Evolutionary conservation across 2,888 invertebrate species (phyloP).

Genomic region (Rotaria socialis): DNA sequence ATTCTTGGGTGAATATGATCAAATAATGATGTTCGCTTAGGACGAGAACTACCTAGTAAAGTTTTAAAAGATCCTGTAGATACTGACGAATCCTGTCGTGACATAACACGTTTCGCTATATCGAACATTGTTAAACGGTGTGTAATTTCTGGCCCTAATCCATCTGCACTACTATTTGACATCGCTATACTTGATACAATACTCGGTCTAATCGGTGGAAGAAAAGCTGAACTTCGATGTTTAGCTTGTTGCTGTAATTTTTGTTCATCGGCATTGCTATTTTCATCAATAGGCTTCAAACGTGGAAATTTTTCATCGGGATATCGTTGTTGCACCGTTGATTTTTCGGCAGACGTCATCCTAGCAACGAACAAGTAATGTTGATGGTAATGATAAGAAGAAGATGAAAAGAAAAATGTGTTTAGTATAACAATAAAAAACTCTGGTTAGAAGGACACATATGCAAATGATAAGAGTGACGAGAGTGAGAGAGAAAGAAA

Average conservation of each 20-base stretch:
- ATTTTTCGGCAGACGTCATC: background rate
- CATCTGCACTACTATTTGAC: background rate
- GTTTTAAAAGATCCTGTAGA: background rate
- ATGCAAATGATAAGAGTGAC: background rate
- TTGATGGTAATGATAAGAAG: background rate
- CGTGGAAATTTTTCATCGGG: background rate
- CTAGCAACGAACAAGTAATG: background rate
- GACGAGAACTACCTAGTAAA: background rate
- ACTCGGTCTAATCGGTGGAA: background rate
- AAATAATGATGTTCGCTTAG: background rate
- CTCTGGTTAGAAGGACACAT: background rate
- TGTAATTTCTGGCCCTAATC: background rate
- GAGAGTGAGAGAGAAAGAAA: background rate
- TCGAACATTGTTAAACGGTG: background rate
- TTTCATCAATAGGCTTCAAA: background rate
- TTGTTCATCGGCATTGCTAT: background rate
- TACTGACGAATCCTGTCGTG: background rate
- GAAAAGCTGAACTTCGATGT: background rate
- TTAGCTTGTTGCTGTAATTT: background rate
- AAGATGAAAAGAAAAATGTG: background rate
- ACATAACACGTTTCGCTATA: background rate
- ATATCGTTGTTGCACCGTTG: background rate
- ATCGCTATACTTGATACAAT: background rate
- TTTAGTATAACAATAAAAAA: background rate
- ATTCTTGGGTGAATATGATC: background rate